Conservation (phyloP, 2,113 vertebrate genomes). For the Microcebus tavaratra region DNA sequence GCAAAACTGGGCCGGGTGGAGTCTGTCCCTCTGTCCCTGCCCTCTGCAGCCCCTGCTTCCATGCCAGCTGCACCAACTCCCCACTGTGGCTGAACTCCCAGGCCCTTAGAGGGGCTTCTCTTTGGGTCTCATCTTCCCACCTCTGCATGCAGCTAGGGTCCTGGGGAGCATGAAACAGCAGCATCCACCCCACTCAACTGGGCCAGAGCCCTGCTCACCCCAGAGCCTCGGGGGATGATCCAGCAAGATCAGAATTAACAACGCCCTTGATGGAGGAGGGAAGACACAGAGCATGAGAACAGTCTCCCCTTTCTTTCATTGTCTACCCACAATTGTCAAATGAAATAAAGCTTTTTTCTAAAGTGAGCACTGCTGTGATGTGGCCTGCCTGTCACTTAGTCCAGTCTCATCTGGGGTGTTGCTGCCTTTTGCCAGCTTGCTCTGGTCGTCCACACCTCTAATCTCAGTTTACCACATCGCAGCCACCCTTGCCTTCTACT, state of each 20-base stretch:
- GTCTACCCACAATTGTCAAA: background rate
- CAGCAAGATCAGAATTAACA: background rate
- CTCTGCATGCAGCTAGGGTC: background rate
- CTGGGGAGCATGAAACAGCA: background rate
- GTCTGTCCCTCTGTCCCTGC: background rate
- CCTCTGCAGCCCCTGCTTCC: background rate
- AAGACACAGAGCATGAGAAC: background rate
- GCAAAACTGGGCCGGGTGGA: background rate
- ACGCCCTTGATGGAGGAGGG: background rate
- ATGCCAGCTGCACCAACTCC: background rate
- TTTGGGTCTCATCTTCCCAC: background rate
- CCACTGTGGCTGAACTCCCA: background rate
- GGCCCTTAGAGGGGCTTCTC: background rate
- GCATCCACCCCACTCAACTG: too few species aligned
- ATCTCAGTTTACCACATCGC: background rate
- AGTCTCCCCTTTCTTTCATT: background rate
- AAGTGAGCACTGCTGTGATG: background rate
- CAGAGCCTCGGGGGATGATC: background rate
- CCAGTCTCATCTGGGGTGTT: background rate
- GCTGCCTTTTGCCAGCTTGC: background rate
- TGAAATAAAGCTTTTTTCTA: background rate
- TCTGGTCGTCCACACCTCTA: too few species aligned
- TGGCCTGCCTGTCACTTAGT: background rate
- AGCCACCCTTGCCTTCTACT: background rate
- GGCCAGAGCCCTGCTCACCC: background rate